Conservation (phyloP, 2,888 invertebrate genomes). For the Thysanoteuthis rhombus region DNA sequence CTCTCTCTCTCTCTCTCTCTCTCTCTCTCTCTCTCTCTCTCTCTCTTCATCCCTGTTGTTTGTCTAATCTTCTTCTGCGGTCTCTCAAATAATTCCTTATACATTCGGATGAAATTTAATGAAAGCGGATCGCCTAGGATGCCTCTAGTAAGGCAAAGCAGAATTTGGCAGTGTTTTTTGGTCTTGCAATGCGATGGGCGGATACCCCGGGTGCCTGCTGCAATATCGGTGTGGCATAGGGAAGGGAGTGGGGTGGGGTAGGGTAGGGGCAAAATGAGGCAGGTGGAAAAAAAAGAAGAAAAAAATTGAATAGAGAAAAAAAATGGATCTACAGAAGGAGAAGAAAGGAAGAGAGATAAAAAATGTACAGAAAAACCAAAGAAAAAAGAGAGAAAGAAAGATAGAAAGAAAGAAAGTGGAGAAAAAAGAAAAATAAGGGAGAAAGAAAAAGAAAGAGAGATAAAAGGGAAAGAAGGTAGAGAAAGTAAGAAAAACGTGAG, state of each 20-base stretch:
- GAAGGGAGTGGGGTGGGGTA: no score
- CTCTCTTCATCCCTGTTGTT: no score
- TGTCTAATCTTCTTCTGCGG: no score
- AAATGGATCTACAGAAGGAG: not conserved
- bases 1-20: no score
- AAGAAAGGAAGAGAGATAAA: not conserved
- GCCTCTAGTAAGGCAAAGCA: not conserved
- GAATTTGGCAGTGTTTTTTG: not conserved
- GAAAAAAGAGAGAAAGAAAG: not conserved
- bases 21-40: no score
- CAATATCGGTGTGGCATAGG: not conserved
- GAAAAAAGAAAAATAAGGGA: not conserved
- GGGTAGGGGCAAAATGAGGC: not conserved
- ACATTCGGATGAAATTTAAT: not conserved
- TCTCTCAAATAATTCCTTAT: slow-evolving; percentile 12
- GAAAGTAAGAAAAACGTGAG: not conserved
- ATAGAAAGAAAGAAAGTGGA: not conserved
- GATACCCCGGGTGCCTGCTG: not conserved
- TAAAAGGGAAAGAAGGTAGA: not conserved
- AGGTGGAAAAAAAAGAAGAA: not conserved
- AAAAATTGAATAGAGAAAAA: not conserved
- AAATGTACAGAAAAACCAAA: not conserved
- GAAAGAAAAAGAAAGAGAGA: not conserved
- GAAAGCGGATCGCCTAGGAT: slow-evolving; percentile 12
- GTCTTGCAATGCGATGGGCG: slow-evolving; percentile 12